Conservation (phyloP, 2,797 vertebrate genomes). For the Gadopsis marmoratus region DNA sequence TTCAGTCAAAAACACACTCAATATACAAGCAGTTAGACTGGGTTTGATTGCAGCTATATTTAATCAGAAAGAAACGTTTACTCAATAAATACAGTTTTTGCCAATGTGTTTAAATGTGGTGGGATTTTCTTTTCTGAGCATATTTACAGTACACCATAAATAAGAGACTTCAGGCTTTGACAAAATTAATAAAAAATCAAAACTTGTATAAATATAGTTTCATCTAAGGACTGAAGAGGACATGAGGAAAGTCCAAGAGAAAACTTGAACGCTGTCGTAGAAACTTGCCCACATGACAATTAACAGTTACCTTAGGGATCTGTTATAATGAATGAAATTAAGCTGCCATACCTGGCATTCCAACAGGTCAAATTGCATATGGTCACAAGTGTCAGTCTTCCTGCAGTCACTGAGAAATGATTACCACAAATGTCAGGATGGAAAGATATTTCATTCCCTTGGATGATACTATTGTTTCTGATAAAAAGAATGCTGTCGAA, state of each 20-base stretch:
- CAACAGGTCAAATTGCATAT: constrained; percentile 63
- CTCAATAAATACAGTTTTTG: constrained; percentile 98
- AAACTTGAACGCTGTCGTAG: constrained; percentile 40
- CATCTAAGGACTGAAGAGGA: constrained; percentile 53
- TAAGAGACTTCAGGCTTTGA: constrained; percentile 90
- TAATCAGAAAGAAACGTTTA: constrained; percentile 89
- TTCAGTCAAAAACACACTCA: constrained; percentile 75
- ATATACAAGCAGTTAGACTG: constrained; percentile 64
- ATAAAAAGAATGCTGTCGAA: background rate
- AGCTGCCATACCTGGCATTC: constrained; percentile 36
- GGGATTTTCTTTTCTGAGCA: constrained; percentile 45
- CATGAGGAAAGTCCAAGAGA: constrained; percentile 31
- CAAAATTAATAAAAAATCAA: constrained; percentile 80
- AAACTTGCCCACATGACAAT: constrained; percentile 50
- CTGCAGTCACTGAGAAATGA: constrained; percentile 16
- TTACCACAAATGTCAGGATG: constrained; percentile 19
- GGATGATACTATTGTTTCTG: background rate
- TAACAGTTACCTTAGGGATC: constrained; percentile 45
- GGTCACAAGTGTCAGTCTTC: constrained; percentile 39
- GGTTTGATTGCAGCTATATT: constrained; percentile 89
- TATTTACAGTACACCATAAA: constrained; percentile 95
- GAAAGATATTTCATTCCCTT: constrained; percentile 9
- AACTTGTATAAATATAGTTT: constrained; percentile 89
- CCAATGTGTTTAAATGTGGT: constrained; percentile 89
- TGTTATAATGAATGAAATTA: constrained; percentile 27